Conservation (phyloP, 2,113 vertebrate species). For the Oceanites oceanicus region DNA sequence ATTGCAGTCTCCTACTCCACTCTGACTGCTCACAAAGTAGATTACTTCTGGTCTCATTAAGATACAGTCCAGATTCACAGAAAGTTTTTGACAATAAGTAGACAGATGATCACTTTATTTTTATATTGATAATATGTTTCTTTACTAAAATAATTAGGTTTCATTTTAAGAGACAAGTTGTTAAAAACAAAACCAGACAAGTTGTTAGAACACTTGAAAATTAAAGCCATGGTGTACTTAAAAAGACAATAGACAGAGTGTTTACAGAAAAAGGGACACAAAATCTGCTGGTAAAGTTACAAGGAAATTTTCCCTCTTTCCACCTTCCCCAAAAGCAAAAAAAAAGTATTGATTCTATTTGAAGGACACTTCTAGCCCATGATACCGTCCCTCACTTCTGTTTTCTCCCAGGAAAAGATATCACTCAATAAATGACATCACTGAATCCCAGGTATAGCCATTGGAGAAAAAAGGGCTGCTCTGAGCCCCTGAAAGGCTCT, state of each 20-base stretch:
- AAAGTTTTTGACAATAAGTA: constrained; percentile 41
- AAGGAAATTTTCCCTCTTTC: constrained; percentile 20
- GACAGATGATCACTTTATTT: constrained; percentile 47
- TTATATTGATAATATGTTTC: constrained; percentile 50
- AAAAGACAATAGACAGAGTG: constrained; percentile 38
- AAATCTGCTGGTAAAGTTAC: constrained; percentile 39
- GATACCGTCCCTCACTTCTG: background rate
- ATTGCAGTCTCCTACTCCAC: background rate
- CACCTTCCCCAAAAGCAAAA: background rate
- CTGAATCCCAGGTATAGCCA: background rate
- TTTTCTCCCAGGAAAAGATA: background rate
- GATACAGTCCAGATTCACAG: constrained; percentile 19
- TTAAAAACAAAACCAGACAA: constrained; percentile 57
- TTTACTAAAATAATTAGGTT: constrained; percentile 51
- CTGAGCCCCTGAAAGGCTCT: background rate
- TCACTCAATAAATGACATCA: background rate
- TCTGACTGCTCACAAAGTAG: background rate
- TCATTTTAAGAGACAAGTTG: constrained; percentile 53
- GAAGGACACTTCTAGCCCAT: background rate
- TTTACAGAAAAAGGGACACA: constrained; percentile 29
- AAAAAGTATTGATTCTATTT: background rate
- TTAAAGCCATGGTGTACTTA: constrained; percentile 8
- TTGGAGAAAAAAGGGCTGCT: background rate
- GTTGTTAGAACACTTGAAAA: constrained; percentile 51
- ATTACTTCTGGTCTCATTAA: background rate